Evolutionary conservation across 1,140 invertebrate genomes (phyloP).

Genomic region (Acromyrmex echinatior): DNA sequence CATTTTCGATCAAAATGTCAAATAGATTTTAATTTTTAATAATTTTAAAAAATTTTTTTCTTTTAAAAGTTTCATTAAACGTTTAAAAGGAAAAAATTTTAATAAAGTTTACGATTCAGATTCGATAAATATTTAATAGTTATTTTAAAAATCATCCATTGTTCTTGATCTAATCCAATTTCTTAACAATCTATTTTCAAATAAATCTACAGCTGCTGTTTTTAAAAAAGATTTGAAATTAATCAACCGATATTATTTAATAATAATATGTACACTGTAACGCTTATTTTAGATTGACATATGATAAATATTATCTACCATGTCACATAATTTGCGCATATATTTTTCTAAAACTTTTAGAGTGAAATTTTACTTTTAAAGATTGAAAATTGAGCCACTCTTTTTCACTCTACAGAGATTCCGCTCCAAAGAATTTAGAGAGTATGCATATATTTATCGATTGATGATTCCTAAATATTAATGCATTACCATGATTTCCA

Average conservation of each 20-base stretch:
- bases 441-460: neutral
- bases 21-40: conserved; percentile 8
- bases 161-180: neutral
- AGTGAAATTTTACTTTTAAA: too few relatives aligned
- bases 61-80: neutral
- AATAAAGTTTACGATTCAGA: neutral
- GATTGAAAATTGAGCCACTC: too few relatives aligned
- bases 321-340: neutral
- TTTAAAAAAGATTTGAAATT: neutral
- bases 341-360: neutral
- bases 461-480: neutral
- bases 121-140: neutral
- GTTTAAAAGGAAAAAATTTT: neutral
- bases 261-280: neutral
- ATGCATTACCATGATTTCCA: neutral
- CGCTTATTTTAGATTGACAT: neutral
- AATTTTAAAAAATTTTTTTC: neutral
- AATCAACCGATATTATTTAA: neutral
- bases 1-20: neutral
- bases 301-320: neutral
- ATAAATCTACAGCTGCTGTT: neutral
- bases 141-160: neutral
- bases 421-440: too few relatives aligned
- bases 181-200: neutral
- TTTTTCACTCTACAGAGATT: too few relatives aligned